Evolutionary conservation across 2,888 invertebrate genomes (phyloP), one percentile per base, ranked within the genome.

Genomic region (Leptogaster cylindrica): DNA sequence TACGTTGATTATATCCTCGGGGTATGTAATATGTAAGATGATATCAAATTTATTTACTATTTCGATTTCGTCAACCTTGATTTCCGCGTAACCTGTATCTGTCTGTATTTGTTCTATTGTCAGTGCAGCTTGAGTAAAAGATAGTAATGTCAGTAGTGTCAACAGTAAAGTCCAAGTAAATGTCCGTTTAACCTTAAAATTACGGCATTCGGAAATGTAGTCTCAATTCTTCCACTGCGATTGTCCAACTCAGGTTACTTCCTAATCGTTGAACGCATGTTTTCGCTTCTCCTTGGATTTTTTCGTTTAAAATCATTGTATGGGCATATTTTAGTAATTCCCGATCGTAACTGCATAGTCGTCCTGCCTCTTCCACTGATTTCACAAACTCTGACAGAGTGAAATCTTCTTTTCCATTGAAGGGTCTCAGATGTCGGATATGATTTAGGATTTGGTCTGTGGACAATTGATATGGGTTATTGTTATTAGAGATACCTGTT

Each of bases 201-300:
- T 20, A 1, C 48, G 6, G 20, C 48, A 48, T 20, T 16, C 46
- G 41, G 20, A 55, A 55, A 28, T 66, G 66, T 41, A 44, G 20
- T 7, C 27, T 31, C 14, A 67, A 6, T 46, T 46, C 46, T 1
- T 36, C 16, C 5, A 14, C 12, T 27, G 18, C 36, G 18, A 25
- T 25, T 28, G 31, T n/a, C 23, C 48, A 36, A n/a, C 7, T 41
- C 3, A 23, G 8, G 16, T 58, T 14, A 2, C 14, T 31, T 3
- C 63, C 63, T 2, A 63, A 10, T 18, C 63, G 33, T 20, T 63
- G 33, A n/a, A 63, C 33, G 8, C 63, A 63, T n/a, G n/a, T 44
- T 28, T 63, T 63, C 1, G 63, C 63, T 23, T 63, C 44, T 7
- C 63, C 63, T 18, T 63, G 46, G 12, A 61, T 61, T 28, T 44